These are phyloP conservation scores for Gnatocerus cornutus DNA, from an alignment of 2,888 invertebrate species.

Conservation along the genomic window DNA sequence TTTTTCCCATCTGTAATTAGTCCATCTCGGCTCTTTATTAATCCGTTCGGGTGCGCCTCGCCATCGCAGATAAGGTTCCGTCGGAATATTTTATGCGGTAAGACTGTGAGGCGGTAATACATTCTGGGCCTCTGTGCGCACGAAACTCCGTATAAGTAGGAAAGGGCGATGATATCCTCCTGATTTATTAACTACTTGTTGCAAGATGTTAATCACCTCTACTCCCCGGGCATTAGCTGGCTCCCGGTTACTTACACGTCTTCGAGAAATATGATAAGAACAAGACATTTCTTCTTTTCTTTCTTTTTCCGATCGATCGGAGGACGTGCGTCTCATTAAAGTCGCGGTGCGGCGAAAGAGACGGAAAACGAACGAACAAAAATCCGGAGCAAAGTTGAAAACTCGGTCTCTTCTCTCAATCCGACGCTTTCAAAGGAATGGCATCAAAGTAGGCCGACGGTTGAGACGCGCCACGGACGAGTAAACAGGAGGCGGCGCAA, in stretches of 20 bases:
- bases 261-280: slow-evolving; percentile 41
- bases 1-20: slow-evolving; percentile 1
- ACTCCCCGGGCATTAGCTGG: slow-evolving; percentile 58
- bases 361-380: slow-evolving; percentile 15
- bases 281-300: background rate
- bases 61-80: slow-evolving; percentile 36
- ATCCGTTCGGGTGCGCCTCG: background rate
- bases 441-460: slow-evolving; percentile 46
- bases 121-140: slow-evolving; percentile 43
- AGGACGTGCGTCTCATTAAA: slow-evolving; percentile 34
- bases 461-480: slow-evolving; percentile 46
- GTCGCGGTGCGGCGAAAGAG: background rate
- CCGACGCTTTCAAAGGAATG: slow-evolving; percentile 48
- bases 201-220: slow-evolving; percentile 67
- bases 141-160: slow-evolving; percentile 51
- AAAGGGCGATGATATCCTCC: slow-evolving; percentile 63
- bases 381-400: slow-evolving; percentile 43
- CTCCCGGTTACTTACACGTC: slow-evolving; percentile 51
- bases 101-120: slow-evolving; percentile 43
- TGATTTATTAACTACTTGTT: slow-evolving; percentile 70
- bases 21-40: slow-evolving; percentile 4
- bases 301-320: slow-evolving; percentile 23
- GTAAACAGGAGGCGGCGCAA: slow-evolving; percentile 41
- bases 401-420: slow-evolving; percentile 44
- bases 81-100: slow-evolving; percentile 44